These are phyloP conservation scores for Plestiodon gilberti DNA, from an alignment of 2,113 vertebrate species.

Conservation along the genomic window DNA sequence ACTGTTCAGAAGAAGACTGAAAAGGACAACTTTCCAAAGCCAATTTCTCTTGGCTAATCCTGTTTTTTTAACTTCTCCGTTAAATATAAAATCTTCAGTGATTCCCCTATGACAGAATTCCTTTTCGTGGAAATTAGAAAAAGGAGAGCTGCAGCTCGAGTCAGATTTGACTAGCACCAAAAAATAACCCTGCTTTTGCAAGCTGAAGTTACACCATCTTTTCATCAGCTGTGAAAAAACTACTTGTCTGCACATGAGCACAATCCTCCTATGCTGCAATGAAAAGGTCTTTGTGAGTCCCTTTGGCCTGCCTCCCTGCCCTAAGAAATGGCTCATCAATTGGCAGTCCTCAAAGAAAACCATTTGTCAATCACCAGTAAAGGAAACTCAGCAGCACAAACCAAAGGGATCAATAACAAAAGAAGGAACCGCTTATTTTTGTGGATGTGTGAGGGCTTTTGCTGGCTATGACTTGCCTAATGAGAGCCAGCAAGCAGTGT, in stretches of 20 bases:
- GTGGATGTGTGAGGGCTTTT: neutral
- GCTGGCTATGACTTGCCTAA: conserved; percentile 56
- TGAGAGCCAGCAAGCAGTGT: conserved; percentile 38
- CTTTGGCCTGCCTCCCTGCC: neutral
- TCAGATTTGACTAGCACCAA: neutral
- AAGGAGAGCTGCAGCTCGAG: neutral
- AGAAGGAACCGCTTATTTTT: conserved; percentile 51
- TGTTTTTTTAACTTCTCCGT: neutral
- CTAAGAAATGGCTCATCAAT: conserved; percentile 32
- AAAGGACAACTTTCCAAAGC: neutral
- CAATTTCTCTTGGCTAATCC: neutral
- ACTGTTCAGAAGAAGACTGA: neutral
- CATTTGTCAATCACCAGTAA: conserved; percentile 54
- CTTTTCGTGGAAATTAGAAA: neutral
- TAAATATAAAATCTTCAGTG: neutral
- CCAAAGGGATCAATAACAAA: conserved; percentile 51
- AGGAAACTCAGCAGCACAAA: conserved; percentile 21
- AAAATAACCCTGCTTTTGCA: neutral
- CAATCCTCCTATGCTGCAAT: neutral
- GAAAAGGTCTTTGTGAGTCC: conserved; percentile 7
- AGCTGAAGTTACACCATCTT: neutral
- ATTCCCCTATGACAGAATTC: neutral
- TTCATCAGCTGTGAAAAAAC: conserved; percentile 43
- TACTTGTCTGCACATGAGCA: conserved; percentile 22
- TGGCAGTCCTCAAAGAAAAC: conserved; percentile 26